Percentiles rank a stretch among this genome's conserved stretches.
Evolutionary conservation across 2,113 vertebrate genomes (phyloP).

Genomic region (Actenoides hombroni): DNA sequence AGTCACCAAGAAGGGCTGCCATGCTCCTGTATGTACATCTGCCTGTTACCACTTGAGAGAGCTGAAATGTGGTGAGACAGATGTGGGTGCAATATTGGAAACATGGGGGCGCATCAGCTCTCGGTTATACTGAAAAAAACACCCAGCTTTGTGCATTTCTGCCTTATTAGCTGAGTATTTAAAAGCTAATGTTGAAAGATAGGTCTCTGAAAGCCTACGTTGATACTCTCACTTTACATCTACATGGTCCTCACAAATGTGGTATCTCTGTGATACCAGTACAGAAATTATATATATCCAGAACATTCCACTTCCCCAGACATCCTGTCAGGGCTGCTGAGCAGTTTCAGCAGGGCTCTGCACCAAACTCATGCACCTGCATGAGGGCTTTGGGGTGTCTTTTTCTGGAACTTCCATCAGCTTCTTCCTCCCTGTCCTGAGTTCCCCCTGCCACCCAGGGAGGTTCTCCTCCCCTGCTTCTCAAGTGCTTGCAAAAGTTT

Average conservation of each 20-base stretch:
- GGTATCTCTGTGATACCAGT: rapidly evolving
- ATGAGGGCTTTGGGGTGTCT: neutral
- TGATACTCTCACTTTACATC: neutral
- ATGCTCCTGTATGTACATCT: rapidly evolving
- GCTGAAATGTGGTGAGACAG: neutral
- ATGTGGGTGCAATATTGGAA: neutral
- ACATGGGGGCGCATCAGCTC: neutral
- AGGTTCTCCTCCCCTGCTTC: neutral
- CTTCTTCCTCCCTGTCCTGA: neutral
- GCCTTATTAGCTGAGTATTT: neutral
- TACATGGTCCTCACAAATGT: rapidly evolving
- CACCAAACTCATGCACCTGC: neutral
- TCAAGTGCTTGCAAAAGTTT: neutral
- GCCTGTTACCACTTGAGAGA: neutral
- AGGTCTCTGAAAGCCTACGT: neutral
- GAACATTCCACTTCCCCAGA: neutral
- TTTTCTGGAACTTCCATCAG: rapidly evolving
- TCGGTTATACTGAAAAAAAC: neutral
- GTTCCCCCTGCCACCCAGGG: rapidly evolving
- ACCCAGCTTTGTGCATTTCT: neutral
- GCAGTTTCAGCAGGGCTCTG: neutral
- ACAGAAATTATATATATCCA: rapidly evolving
- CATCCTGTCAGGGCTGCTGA: neutral
- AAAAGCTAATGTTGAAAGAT: neutral
- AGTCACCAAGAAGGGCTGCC: neutral